These are phyloP conservation scores for Pteruthius melanotis DNA, from an alignment of 2,113 vertebrate species.

Conservation along the genomic window DNA sequence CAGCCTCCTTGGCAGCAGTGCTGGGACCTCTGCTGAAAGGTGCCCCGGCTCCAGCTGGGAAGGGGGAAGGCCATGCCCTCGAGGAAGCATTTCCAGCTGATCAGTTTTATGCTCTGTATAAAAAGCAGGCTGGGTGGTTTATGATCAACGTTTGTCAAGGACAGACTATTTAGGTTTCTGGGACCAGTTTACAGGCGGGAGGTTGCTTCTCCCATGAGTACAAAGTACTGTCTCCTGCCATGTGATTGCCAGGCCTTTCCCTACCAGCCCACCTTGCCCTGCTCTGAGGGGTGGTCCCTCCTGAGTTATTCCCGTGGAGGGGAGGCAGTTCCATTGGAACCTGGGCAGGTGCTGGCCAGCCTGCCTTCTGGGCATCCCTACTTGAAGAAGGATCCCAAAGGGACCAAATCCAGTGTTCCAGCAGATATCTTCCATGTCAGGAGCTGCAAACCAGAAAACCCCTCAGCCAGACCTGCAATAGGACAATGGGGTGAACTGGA, in stretches of 20 bases:
- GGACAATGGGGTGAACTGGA: neutral
- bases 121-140: neutral
- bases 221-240: neutral
- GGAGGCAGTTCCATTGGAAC: neutral
- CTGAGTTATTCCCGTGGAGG: neutral
- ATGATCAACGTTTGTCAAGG: neutral
- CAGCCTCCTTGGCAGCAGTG: neutral
- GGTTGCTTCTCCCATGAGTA: neutral
- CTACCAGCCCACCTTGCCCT: neutral
- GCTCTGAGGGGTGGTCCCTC: neutral
- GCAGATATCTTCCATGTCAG: neutral
- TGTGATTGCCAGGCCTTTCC: neutral
- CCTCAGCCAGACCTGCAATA: accelerated
- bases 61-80: neutral
- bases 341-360: neutral
- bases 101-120: neutral
- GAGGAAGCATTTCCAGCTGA: neutral
- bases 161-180: neutral
- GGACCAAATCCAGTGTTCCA: neutral
- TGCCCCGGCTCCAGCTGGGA: neutral
- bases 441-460: neutral
- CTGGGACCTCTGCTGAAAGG: neutral
- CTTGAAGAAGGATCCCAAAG: neutral
- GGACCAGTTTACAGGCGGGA: neutral
- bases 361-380: neutral